Evolutionary conservation across 2,113 vertebrate genomes (phyloP).

Genomic region (Campylomormyrus numenius): DNA sequence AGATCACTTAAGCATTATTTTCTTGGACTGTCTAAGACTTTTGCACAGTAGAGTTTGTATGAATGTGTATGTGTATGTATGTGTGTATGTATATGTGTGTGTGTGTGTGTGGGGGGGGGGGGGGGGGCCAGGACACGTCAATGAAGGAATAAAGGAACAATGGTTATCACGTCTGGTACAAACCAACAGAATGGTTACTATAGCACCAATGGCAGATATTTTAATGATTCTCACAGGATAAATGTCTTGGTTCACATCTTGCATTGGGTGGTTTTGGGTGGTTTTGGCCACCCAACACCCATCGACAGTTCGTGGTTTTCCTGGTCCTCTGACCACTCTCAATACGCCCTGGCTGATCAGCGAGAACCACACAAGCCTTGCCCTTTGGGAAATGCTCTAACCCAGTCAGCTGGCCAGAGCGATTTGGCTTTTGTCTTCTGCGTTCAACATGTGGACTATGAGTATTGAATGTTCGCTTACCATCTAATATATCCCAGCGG

Average conservation of each 20-base stretch:
- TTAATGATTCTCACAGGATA: not conserved
- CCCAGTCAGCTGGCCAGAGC: not conserved
- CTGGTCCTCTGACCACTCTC: not conserved
- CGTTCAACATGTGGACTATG: not conserved
- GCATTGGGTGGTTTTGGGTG: not conserved
- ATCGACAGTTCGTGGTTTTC: not conserved
- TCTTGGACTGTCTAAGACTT: too few relatives aligned
- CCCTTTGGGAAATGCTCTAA: not conserved
- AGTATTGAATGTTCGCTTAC: not conserved
- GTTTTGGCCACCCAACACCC: not conserved
- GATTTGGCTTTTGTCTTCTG: not conserved
- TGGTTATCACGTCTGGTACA: not conserved
- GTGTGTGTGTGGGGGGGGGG: too few relatives aligned
- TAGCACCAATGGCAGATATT: not conserved
- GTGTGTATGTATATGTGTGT: not conserved
- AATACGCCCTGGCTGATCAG: not conserved
- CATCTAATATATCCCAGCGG: not conserved
- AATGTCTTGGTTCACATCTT: not conserved
- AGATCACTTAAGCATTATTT: too few relatives aligned
- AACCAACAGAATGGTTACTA: not conserved
- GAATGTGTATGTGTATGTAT: too few relatives aligned
- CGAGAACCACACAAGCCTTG: not conserved
- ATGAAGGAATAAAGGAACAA: not conserved
- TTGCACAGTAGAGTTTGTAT: too few relatives aligned
- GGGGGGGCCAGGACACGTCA: not conserved